Conservation (phyloP, 2,888 invertebrate genomes). For the Caenorhabditis doughertyi region DNA sequence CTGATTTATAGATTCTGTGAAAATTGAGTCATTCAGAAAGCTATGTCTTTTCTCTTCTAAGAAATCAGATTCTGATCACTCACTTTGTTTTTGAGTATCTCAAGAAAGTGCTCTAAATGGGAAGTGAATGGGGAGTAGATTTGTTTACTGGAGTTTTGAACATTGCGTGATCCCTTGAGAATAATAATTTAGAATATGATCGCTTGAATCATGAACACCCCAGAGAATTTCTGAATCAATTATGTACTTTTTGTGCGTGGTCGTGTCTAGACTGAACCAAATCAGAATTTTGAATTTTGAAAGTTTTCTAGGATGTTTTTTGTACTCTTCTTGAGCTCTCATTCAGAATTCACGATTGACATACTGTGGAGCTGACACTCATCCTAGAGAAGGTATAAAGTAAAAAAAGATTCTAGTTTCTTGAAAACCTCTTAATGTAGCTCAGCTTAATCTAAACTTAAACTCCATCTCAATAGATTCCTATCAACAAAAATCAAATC, state of each 20-base stretch:
- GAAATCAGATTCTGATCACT: background rate
- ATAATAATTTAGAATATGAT: background rate
- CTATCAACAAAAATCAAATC: too few species aligned
- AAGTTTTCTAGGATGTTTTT: background rate
- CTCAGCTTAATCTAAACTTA: too few species aligned
- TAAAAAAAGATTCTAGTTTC: too few species aligned
- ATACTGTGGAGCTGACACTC: too few species aligned
- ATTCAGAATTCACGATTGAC: too few species aligned
- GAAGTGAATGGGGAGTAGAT: background rate
- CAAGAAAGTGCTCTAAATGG: background rate
- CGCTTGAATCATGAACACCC: background rate
- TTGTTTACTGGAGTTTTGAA: background rate
- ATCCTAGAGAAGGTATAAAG: too few species aligned
- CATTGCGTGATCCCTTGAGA: background rate
- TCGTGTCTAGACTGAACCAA: background rate
- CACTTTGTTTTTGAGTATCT: background rate
- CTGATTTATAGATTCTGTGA: conserved; percentile 1
- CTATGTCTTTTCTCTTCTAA: background rate
- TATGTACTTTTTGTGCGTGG: background rate
- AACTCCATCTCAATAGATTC: too few species aligned
- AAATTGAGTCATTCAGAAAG: background rate
- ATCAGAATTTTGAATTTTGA: background rate
- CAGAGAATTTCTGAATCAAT: background rate
- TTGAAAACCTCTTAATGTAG: too few species aligned
- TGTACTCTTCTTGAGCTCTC: too few species aligned